These are phyloP conservation scores for Phylloscopus trochilus DNA, from an alignment of 2,113 vertebrate species.

Conservation along the genomic window DNA sequence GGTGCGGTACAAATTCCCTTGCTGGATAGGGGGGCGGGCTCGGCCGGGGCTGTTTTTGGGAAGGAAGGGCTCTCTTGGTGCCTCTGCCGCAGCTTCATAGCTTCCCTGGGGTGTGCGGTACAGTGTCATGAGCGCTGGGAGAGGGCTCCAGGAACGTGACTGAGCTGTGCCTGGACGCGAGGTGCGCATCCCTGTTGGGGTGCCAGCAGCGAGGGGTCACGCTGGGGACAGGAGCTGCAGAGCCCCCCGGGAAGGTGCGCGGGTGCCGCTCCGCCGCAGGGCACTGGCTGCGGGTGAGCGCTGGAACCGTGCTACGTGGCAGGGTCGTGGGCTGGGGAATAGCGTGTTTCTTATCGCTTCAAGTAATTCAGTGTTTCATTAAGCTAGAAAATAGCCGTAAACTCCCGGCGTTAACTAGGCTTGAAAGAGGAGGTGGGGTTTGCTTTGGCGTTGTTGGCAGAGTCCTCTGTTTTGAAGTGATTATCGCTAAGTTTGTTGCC, in stretches of 20 bases:
- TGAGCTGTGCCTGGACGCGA: accelerated
- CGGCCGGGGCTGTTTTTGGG: not conserved
- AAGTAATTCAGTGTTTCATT: accelerated
- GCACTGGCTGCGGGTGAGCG: accelerated
- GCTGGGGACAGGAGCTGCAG: accelerated
- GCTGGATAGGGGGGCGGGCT: not conserved
- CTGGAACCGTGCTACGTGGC: accelerated
- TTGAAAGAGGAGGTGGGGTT: not conserved
- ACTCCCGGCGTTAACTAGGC: not conserved
- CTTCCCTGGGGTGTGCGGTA: not conserved
- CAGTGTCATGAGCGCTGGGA: not conserved
- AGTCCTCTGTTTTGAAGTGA: not conserved
- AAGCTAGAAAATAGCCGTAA: not conserved
- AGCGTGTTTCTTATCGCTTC: not conserved
- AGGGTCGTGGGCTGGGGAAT: accelerated
- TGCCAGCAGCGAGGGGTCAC: accelerated
- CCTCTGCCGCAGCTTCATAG: not conserved
- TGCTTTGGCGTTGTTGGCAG: not conserved
- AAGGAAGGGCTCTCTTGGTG: not conserved
- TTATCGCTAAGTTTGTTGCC: not conserved
- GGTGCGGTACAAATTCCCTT: not conserved
- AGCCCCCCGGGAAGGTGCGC: accelerated
- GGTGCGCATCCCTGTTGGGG: not conserved
- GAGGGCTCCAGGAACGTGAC: not conserved
- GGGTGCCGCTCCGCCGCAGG: not conserved